Evolutionary conservation across 2,888 invertebrate genomes (phyloP), one percentile per base, ranked within the genome.

Genomic region (Neoascia interrupta): DNA sequence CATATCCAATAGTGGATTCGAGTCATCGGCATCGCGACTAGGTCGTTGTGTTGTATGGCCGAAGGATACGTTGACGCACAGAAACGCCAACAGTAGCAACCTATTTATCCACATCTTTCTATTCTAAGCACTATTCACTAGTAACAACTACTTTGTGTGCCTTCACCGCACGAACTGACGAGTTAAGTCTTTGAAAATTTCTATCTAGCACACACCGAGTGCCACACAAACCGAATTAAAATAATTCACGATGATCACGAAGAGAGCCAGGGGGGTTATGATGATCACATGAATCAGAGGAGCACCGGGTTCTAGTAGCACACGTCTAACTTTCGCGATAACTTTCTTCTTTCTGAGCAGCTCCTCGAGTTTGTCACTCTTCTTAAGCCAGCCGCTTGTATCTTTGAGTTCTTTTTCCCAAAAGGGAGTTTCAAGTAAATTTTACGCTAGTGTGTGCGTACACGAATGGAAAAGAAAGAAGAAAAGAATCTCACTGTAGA

Each of bases 1-100:
- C 69, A 93, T 91, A 81, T 94, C 93, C 81, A 94, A 84, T 53
- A 94, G 90, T 0, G 93, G 93, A 84, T 91, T 92, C 0, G 91
- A 89, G 34, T 91, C 90, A 76, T 91, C 92, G 21, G 88, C 88
- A 16, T 88, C 90, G 85, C 88, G 34, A 87, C 83, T 31, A 5
- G 86, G 84, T n/a, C 85, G 82, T 70, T 86, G 85, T 2, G 85
- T 84, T 5, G 84, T 84, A 74, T 84, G 82, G 5, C 85, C 87
- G 51, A 84, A 83, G 68, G 83, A 85, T 70, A 86, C 84, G 64
- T 85, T 86, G 5, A 84, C 81, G 75, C 86, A 86, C 26, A 88
- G 70, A 63, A 86, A 81, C 64, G 85, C 83, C 74, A 87, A 36
- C 13, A 86, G 79, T n/a, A 85, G 43, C n/a, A 82, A 82, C 64